Conservation (phyloP, 2,888 invertebrate species). For the Pogonocherus hispidulus region DNA sequence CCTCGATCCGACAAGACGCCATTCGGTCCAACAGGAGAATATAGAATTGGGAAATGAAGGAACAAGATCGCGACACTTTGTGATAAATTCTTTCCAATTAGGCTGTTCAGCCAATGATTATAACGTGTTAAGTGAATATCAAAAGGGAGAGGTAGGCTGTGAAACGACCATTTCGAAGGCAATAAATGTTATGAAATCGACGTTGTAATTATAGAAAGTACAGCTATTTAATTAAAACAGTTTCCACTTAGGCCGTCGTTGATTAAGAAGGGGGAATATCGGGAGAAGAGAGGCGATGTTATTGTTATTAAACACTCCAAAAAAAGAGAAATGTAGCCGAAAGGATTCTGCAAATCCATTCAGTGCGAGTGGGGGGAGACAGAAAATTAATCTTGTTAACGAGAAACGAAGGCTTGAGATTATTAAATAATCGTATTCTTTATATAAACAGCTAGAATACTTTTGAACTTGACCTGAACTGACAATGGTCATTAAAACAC, state of each 20-base stretch:
- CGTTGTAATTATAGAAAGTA: constrained; percentile 27
- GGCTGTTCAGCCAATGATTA: constrained; percentile 19
- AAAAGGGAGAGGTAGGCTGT: constrained; percentile 16
- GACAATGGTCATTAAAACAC: too few species aligned
- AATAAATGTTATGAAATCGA: constrained; percentile 27
- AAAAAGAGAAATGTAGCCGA: not conserved
- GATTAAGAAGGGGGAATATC: constrained; percentile 7
- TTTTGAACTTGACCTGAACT: too few species aligned
- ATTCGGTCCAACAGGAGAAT: too few species aligned
- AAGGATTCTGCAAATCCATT: not conserved
- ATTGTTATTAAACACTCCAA: constrained; percentile 1
- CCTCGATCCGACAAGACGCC: too few species aligned
- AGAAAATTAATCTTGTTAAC: too few species aligned
- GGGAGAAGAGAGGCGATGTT: not conserved
- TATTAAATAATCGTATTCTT: too few species aligned
- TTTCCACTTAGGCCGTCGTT: constrained; percentile 10
- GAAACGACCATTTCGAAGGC: constrained; percentile 14
- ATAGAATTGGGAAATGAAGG: not conserved
- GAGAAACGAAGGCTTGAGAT: too few species aligned
- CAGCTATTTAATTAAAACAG: constrained; percentile 19
- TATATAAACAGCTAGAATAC: too few species aligned
- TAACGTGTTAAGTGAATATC: constrained; percentile 23
- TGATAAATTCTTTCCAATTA: constrained; percentile 1
- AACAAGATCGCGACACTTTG: not conserved
- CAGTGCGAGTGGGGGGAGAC: not conserved